Evolutionary conservation across 2,888 invertebrate genomes (phyloP).

Genomic region (Brachypterus glaber): DNA sequence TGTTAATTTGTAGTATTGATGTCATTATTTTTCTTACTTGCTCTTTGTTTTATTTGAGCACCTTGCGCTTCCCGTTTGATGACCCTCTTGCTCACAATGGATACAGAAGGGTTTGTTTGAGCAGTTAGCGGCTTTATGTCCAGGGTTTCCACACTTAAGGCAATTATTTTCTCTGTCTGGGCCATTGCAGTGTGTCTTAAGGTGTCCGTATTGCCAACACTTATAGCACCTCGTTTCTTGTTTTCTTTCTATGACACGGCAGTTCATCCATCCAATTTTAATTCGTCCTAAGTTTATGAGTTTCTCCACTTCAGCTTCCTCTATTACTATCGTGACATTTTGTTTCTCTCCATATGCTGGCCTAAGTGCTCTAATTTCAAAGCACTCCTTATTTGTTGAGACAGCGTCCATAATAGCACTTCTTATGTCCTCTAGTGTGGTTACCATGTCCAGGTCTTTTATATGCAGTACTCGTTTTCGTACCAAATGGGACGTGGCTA

Average conservation of each 20-base stretch:
- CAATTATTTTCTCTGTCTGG: slow-evolving; percentile 15
- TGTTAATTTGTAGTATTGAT: slow-evolving; percentile 11
- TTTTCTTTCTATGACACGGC: slow-evolving; percentile 12
- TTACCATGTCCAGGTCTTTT: slow-evolving; percentile 14
- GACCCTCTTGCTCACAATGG: slow-evolving; percentile 13
- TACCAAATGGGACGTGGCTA: background rate
- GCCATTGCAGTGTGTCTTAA: slow-evolving; percentile 14
- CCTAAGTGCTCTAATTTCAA: slow-evolving; percentile 17
- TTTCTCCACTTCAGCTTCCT: slow-evolving; percentile 8
- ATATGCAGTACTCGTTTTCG: slow-evolving; percentile 13
- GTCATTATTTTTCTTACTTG: background rate
- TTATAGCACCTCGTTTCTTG: slow-evolving; percentile 14
- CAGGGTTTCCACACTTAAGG: slow-evolving; percentile 16
- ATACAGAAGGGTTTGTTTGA: slow-evolving; percentile 15
- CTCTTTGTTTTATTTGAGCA: slow-evolving; percentile 3
- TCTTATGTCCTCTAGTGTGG: slow-evolving; percentile 7
- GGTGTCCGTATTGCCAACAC: slow-evolving; percentile 17
- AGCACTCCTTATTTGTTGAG: slow-evolving; percentile 2
- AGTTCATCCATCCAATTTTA: slow-evolving; percentile 11
- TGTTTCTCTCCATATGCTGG: slow-evolving; percentile 18
- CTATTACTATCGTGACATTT: slow-evolving; percentile 16
- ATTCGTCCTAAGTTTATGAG: slow-evolving; percentile 7
- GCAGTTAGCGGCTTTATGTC: slow-evolving; percentile 17
- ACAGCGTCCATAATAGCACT: slow-evolving; percentile 2
- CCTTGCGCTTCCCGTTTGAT: slow-evolving; percentile 6